Percentiles rank a stretch among this genome's conserved stretches.
Conservation (phyloP, 1,140 invertebrate genomes). For the Drosophila obscura region DNA sequence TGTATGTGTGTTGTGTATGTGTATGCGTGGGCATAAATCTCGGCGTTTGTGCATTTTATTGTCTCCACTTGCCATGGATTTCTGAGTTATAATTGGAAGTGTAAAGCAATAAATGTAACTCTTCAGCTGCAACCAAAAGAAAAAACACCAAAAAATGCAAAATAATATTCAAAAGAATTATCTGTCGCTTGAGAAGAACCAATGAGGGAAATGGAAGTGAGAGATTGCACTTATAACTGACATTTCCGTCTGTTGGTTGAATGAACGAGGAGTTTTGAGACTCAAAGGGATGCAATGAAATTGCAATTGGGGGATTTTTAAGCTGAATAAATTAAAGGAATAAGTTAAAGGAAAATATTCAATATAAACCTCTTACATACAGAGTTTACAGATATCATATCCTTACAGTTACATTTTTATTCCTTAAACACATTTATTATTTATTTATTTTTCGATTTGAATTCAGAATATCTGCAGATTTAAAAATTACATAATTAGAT, state of each 20-base stretch:
- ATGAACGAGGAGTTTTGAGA: no score
- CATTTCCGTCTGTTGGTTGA: slow-evolving; percentile 2
- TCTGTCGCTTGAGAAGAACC: not conserved
- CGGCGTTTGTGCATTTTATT: slow-evolving; percentile 70
- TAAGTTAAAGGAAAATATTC: no score
- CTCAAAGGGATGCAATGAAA: no score
- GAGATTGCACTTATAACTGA: slow-evolving; percentile 8
- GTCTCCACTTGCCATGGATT: slow-evolving; percentile 73
- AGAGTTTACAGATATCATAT: no score
- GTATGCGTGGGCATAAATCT: slow-evolving; percentile 69
- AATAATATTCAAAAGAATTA: slow-evolving; percentile 28
- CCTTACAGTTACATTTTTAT: no score
- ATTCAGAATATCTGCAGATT: no score
- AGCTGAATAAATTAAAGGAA: no score
- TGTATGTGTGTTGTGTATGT: slow-evolving; percentile 9
- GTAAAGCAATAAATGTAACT: slow-evolving; percentile 73
- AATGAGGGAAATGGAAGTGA: slow-evolving; percentile 3
- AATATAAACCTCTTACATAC: no score
- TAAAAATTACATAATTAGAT: no score
- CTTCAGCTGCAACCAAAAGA: slow-evolving; percentile 7
- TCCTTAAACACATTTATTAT: no score
- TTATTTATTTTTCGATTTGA: no score
- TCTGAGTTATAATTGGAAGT: slow-evolving; percentile 77
- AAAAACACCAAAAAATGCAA: slow-evolving; percentile 19
- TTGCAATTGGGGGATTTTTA: no score